Base-by-base conservation (phyloP, 2,888 invertebrate genomes). In the Teinopalpus imperialis region DNA sequence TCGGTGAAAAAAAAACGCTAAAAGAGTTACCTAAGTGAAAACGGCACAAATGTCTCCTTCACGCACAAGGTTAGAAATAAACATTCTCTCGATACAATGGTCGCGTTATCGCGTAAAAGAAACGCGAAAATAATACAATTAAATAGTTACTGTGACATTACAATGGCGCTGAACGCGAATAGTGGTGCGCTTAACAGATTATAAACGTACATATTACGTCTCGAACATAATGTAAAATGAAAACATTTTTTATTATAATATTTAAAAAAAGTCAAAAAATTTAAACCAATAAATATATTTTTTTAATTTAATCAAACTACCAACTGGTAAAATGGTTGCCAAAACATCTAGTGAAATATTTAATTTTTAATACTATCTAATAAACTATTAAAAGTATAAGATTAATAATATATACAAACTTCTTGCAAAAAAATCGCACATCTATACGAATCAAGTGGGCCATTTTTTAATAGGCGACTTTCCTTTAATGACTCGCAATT, bases 21-120 rank as follows among this genome's bases (percentile, higher is more conserved):
- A 40, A 45, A 60, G n/a, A 71, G 72, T 74, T 74, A 65, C 65
- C 65, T 56, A 52, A 45, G 29, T 40, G 39, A 27, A 40, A 36
- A 31, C 10, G 23, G 18, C 39, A 32, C 26, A 18, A 34, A 34
- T 40, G 45, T 34, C 34, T 16, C 30, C 20, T 26, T 35, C 16
- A 6, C 44, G 40, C 46, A 40, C 46, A 46, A 40, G 14, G 16
- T 29, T 29, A 23, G n/a, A 32, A 26, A 26, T 26, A 12, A 31
- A 20, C 29, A 4, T 26, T n/a, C 4, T 20, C 9, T 5, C 21
- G 9, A 32, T 10, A 7, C 1, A 12, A 23, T 30, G 14, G 8
- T 23, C 10, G 9, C 31, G n/a, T 3, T 14, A 13, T 14, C 13
- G 13, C 29, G 12, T 14, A 7, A 1, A 29, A 16, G 16, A n/a